These are phyloP conservation scores for Drosophila prolongata DNA, from an alignment of 2,888 invertebrate species.

Conservation along the genomic window DNA sequence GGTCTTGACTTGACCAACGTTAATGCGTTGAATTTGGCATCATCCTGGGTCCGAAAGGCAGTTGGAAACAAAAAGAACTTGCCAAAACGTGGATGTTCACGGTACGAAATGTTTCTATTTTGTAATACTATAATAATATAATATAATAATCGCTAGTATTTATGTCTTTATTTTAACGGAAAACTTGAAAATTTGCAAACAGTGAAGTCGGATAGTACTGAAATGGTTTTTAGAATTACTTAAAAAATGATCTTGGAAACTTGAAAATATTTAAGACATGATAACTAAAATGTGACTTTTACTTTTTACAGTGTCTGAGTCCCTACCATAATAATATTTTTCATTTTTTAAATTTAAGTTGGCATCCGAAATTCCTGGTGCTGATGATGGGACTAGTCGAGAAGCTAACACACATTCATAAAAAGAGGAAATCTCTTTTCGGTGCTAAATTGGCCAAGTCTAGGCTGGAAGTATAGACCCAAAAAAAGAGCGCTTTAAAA, in stretches of 20 bases:
- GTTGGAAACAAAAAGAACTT: conserved; percentile 14
- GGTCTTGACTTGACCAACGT: conserved; percentile 40
- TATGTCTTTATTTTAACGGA: too few species aligned
- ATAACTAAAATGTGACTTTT: too few species aligned
- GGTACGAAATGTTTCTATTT: not conserved
- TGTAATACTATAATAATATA: not conserved
- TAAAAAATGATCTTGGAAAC: too few species aligned
- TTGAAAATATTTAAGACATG: not conserved
- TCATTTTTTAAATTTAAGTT: conserved; percentile 27
- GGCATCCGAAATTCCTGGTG: conserved; percentile 15
- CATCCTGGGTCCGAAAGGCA: conserved; percentile 20
- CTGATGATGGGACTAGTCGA: conserved; percentile 38
- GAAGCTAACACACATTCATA: conserved; percentile 9
- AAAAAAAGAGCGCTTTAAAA: conserved; percentile 19
- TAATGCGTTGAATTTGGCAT: conserved; percentile 54
- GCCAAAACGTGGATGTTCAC: conserved; percentile 16
- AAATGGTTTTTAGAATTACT: too few species aligned
- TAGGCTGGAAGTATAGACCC: conserved; percentile 29
- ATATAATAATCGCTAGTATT: too few species aligned
- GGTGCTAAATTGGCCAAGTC: conserved; percentile 62
- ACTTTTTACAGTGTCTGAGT: conserved; percentile 5
- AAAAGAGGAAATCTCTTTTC: conserved; percentile 31
- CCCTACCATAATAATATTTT: not conserved
- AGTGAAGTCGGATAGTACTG: too few species aligned
- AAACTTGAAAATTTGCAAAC: too few species aligned